Evolutionary conservation across 2,797 vertebrate genomes (phyloP), one percentile per base, ranked within the genome.

Genomic region (Coranthus polyacanthus): DNA sequence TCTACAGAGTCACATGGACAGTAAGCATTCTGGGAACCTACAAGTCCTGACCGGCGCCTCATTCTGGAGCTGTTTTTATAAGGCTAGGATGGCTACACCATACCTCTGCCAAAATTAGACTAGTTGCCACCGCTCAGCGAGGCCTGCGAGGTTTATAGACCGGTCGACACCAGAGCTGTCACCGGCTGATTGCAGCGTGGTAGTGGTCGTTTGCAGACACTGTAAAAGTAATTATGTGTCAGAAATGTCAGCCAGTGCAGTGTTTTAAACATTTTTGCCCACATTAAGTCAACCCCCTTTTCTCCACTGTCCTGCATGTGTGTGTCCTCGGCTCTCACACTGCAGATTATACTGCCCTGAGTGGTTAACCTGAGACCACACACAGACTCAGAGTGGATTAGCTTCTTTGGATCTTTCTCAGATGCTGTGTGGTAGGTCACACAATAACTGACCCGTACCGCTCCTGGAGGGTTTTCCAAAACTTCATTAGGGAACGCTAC

Each of bases 21-120:
- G 59, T 72, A 86, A 89, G 86, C 84, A 81, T 86, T 88, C 82
- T 89, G 89, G 88, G 90, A 91, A 89, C 76, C 66, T 59, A 41
- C 37, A 13, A 59, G 80, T 74, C 54, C 41, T 26, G 66, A 60
- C 49, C 29, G 10, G 59, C 34, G 66, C 67, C 54, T 74, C 67
- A n/a, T 32, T 63, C 73, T 61, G 55, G 82, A 74, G 74, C 76
- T 47, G 83, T 74, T 83, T 83, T 83, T 60, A 56, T 64, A 65
- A 61, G 36, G 43, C 16, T 18, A 54, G 62, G 58, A 38, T 21
- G 69, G 68, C 54, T 70, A 64, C 68, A 46, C 74, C 75, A 26
- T 15, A 59, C 64, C 52, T 32, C 50, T 43, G 68, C 61, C 83
- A 72, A 73, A 88, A 69, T 87, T 87, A 88, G 83, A 75, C 67